Conservation (phyloP, 92 coral and sea anemone genomes). For the Palythoa heliodiscus region DNA sequence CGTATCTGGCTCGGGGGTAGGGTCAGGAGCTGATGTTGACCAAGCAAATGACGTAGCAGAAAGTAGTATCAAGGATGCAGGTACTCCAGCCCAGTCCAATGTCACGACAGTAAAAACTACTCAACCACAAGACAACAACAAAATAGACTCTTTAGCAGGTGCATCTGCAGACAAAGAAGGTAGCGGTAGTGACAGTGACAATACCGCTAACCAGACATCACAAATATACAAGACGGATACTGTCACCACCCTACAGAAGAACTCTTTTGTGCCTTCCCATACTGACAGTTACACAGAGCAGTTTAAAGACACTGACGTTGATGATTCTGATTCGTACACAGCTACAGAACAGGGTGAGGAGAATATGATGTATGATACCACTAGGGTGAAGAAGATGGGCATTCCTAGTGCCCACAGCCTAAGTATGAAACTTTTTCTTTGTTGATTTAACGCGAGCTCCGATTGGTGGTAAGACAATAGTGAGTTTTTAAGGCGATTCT, state of each 20-base stretch:
- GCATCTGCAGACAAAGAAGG: slow-evolving; percentile 46
- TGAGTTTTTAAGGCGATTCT: background rate
- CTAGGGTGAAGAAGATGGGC: slow-evolving; percentile 84
- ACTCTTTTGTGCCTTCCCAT: slow-evolving; percentile 38
- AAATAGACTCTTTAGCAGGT: slow-evolving; percentile 54
- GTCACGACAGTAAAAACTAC: slow-evolving; percentile 45
- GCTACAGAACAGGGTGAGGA: slow-evolving; percentile 65
- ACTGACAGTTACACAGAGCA: slow-evolving; percentile 44
- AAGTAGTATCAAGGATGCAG: slow-evolving; percentile 53
- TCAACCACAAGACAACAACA: slow-evolving; percentile 44
- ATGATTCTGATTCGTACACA: slow-evolving; percentile 44
- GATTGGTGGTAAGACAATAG: slow-evolving; percentile 8
- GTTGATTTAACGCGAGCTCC: background rate
- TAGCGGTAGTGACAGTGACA: slow-evolving; percentile 47
- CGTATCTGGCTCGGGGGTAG: slow-evolving; percentile 85
- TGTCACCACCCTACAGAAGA: slow-evolving; percentile 28
- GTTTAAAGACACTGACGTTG: slow-evolving; percentile 39
- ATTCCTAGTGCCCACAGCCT: slow-evolving; percentile 64
- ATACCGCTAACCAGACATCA: slow-evolving; percentile 46
- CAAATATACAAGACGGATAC: slow-evolving; percentile 32
- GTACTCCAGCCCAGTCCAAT: slow-evolving; percentile 42
- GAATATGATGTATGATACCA: slow-evolving; percentile 79
- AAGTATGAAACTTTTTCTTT: slow-evolving; percentile 50
- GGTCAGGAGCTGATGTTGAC: slow-evolving; percentile 75
- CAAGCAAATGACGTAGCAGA: slow-evolving; percentile 72